A percentile compares a stretch with the other conserved stretches of the same genome.
These are phyloP conservation scores for Eupithecia subfuscata DNA, from an alignment of 2,888 invertebrate genomes.

Conservation along the genomic window DNA sequence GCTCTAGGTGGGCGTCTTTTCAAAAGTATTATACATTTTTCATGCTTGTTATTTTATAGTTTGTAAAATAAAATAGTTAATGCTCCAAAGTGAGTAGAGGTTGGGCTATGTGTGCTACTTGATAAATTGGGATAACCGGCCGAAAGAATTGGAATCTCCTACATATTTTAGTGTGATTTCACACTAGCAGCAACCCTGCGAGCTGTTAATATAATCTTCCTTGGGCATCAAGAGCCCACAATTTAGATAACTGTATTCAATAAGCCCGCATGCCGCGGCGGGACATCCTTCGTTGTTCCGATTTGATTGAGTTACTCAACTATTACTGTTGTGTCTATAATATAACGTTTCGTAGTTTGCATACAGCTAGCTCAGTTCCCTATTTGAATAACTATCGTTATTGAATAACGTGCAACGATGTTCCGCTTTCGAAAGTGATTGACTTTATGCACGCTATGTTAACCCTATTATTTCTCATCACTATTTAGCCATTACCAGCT, in stretches of 20 bases:
- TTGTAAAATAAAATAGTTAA: too few relatives aligned
- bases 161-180: background rate
- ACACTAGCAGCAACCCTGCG: conserved; percentile 14
- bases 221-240: conserved; percentile 72
- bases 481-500: background rate
- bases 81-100: background rate
- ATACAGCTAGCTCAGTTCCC: conserved; percentile 28
- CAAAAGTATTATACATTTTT: background rate
- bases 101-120: background rate
- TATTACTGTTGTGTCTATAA: conserved; percentile 61
- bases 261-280: conserved; percentile 70
- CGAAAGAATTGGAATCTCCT: background rate
- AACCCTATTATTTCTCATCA: background rate
- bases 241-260: conserved; percentile 80
- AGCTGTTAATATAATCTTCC: conserved; percentile 76
- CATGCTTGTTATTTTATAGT: background rate
- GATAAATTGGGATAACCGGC: background rate
- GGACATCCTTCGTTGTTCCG: conserved; percentile 64
- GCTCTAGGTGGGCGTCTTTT: background rate
- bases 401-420: conserved; percentile 2
- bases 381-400: background rate
- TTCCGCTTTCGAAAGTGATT: background rate
- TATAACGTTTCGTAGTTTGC: conserved; percentile 47
- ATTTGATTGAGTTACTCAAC: conserved; percentile 77
- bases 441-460: background rate